Evolutionary conservation across 2,113 vertebrate species (phyloP), one percentile per base, ranked within the genome.

Genomic region (Hydrolagus affinis): DNA sequence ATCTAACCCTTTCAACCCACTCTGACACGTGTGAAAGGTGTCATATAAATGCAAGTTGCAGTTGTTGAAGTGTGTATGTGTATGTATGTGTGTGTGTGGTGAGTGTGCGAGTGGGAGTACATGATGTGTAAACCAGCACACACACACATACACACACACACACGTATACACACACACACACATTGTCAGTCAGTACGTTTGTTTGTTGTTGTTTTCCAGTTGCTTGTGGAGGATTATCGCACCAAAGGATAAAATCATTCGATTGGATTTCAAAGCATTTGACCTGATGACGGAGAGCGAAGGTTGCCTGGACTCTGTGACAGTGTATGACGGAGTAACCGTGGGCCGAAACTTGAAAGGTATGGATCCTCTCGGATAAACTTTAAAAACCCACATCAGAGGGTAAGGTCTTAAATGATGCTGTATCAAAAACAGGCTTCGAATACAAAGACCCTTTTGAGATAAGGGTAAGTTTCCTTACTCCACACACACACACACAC

Each of bases 171-270:
- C n/a, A n/a, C n/a, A n/a, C n/a, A n/a, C n/a, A 76, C 2, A 14
- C 15, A 76, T 10, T 28, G 28, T 44, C 2, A 28, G 11, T 1
- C 74, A 15, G 74, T 32, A 76, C 30, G 12, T 72, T 85, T 17
- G 23, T 32, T 14, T 17, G 4, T n/a, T 28, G 7, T 56, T 76
- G 44, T 85, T 17, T 86, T 70, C 25, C 78, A 86, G 77, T 57
- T 86, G 87, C 66, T 77, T 85, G 30, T 25, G 85, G 28, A 86
- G 80, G 30, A 70, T 86, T 15, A 69, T 86, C 56, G 87, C 86
- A 8, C 87, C 87, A 64, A 66, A 83, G 66, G 30, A 85, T 56
- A 85, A 85, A 4, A 32, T 86, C 30, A 86, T 88, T 68, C 71
- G 70, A 80, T 56, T 88, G 17, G 17, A 71, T 10, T 32, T 88